Evolutionary conservation across 2,113 vertebrate genomes (phyloP), one percentile per base, ranked within the genome.

Genomic region (Cheilinus undulatus): DNA sequence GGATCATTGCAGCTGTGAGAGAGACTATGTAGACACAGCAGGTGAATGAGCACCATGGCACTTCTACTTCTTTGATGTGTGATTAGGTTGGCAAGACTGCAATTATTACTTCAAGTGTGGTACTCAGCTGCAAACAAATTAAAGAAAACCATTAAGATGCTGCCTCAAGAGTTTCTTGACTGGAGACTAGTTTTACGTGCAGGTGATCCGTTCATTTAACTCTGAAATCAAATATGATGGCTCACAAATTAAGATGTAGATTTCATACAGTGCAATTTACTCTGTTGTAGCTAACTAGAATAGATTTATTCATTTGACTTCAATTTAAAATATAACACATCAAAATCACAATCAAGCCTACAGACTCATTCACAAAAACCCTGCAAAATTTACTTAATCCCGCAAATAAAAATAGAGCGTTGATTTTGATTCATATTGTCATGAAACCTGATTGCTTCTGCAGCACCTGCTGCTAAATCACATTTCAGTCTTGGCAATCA

Each of bases 71-170:
- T 8, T 42, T 61, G 19, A 22, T 19, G 7, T 32, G 28, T 22
- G 19, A 11, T 46, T 22, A 36, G 23, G 50, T 20, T 10, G 36
- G 34, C 27, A 24, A 50, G 46, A 42, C n/a, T n/a, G n/a, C n/a
- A n/a, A n/a, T n/a, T n/a, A n/a, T n/a, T n/a, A n/a, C n/a, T 45
- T 19, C 42, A n/a, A 7, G 9, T 45, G 17, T n/a, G 20, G 1
- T n/a, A 45, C 17, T 20, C 6, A n/a, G 23, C 27, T 23, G 38
- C 49, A 68, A 27, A 28, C 36, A 59, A 34, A 60, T 14, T 59
- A 50, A 74, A 50, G 43, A 15, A 63, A 58, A 72, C 27, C 49
- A 17, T 71, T 27, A 53, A 85, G 20, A 20, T 49, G 56, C 32
- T 42, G 42, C 52, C 40, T 50, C 67, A 72, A 17, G 54, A 71